Evolutionary conservation across 2,797 vertebrate species (phyloP), one percentile per base, ranked within the genome.

Genomic region (Phataginus tricuspis): DNA sequence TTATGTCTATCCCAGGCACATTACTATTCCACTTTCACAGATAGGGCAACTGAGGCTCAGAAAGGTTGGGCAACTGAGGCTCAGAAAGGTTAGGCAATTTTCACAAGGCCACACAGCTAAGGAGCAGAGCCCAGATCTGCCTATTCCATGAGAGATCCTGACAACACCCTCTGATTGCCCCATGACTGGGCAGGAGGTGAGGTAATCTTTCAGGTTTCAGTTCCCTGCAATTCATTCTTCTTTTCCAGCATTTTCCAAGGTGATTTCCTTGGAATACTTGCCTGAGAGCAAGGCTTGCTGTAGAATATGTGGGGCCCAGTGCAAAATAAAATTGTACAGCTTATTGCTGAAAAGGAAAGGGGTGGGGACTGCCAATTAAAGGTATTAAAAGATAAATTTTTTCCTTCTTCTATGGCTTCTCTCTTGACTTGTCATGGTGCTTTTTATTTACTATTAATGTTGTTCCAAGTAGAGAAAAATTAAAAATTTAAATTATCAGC

Each of bases 211-310:
- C 31, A 82, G 59, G 23, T 7, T 39, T 61, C n/a, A 37, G 19
- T 27, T 89, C 29, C 27, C 29, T 45, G 23, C 10, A 71, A 1
- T 59, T 2, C 15, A 18, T 78, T 91, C n/a, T 2, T 82, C 13
- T 39, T 78, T 94, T 55, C 55, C 27, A 91, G 31, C n/a, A 94
- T 75, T 95, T 94, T 79, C 71, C 74, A 53, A 68, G 14, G n/a
- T 37, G 53, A 18, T 37, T 11, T 87, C 75, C 53, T 75, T 90
- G 16, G 57, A 84, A n/a, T n/a, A 68, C 18, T 83, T 80, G 16
- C 55, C 42, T 31, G 61, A 64, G 55, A 92, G 10, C 15, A 94
- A 95, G 23, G 7, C 2, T 82, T 27, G 25, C 39, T 74, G 15
- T 51, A 63, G 39, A 63, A 68, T 66, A 72, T 61, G 15, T 19